A percentile compares a stretch with the other conserved stretches of the same genome.
These are phyloP conservation scores for Pollimyrus isidori DNA, from an alignment of 2,113 vertebrate species.

Conservation along the genomic window DNA sequence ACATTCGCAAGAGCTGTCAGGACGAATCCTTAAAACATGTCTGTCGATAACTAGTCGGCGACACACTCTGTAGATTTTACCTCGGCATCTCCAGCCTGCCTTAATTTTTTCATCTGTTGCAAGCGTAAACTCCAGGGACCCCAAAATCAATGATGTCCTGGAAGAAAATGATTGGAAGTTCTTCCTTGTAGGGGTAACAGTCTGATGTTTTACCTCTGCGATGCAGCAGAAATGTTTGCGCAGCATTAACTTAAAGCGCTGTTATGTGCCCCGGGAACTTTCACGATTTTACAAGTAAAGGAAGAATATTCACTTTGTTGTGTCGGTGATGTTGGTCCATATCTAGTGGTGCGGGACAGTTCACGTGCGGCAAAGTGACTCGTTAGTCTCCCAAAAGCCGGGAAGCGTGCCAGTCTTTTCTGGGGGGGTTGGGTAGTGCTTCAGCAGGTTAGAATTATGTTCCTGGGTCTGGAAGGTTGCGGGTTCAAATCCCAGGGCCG, in stretches of 20 bases:
- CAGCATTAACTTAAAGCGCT: background rate
- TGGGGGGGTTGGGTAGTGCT: background rate
- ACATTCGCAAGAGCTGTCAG: background rate
- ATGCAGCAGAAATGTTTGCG: background rate
- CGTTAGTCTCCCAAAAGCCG: background rate
- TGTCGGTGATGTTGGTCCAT: background rate
- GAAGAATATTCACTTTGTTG: background rate
- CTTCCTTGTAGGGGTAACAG: constrained; percentile 8
- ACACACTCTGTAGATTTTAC: background rate
- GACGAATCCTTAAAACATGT: background rate
- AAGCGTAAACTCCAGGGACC: constrained; percentile 8
- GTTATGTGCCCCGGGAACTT: background rate
- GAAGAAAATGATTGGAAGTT: constrained; percentile 13
- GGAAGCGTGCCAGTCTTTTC: background rate
- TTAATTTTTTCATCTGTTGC: background rate
- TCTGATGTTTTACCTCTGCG: background rate
- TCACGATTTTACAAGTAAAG: background rate
- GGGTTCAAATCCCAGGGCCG: background rate
- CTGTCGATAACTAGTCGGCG: background rate
- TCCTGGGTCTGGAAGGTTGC: background rate
- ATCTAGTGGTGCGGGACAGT: background rate
- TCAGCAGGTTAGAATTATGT: background rate
- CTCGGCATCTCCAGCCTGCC: background rate
- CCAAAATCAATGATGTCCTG: constrained; percentile 14
- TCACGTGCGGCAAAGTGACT: background rate